Percentiles rank a stretch among this genome's conserved stretches.
phyloP scores from a whole-genome alignment of 1,140 invertebrate species.

The Centruroides sculpturatus region DNA sequence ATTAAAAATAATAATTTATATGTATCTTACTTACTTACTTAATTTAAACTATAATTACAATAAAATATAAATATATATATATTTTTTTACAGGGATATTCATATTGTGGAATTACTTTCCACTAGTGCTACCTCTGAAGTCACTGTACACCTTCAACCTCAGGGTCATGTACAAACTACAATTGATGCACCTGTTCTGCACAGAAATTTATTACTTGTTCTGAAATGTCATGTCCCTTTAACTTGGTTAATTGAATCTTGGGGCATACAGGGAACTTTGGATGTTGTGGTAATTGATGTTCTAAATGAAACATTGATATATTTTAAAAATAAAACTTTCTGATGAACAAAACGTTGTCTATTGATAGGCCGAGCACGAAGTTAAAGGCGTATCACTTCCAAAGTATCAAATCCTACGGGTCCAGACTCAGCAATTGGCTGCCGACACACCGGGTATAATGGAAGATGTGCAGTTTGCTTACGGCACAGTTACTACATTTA shows the following conservation, averaged over 20 bases:
- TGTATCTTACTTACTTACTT: too few species aligned
- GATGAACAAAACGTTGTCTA: not conserved
- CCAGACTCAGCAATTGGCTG: conserved; percentile 2
- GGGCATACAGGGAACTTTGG: conserved; percentile 6
- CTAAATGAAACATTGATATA: not conserved
- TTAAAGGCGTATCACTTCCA: conserved; percentile 5
- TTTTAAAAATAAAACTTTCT: too few species aligned
- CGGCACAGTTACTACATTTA: conserved; percentile 2
- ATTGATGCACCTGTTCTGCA: too few species aligned
- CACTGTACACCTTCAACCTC: too few species aligned
- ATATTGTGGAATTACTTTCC: too few species aligned
- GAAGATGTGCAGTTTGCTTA: conserved; percentile 1
- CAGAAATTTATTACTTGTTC: conserved; percentile 4
- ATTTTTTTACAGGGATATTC: too few species aligned
- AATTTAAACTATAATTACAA: too few species aligned
- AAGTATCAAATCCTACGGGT: conserved; percentile 1
- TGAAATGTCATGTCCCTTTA: conserved; percentile 8
- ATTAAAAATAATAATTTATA: too few species aligned
- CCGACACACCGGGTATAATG: not conserved
- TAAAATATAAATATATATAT: too few species aligned
- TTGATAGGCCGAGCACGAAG: conserved; percentile 7
- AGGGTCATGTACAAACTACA: too few species aligned
- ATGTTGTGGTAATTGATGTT: conserved; percentile 5
- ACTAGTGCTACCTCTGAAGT: too few species aligned
- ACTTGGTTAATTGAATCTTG: conserved; percentile 8